Evolutionary conservation across 2,113 vertebrate genomes (phyloP).

Genomic region (Hypomesus transpacificus): DNA sequence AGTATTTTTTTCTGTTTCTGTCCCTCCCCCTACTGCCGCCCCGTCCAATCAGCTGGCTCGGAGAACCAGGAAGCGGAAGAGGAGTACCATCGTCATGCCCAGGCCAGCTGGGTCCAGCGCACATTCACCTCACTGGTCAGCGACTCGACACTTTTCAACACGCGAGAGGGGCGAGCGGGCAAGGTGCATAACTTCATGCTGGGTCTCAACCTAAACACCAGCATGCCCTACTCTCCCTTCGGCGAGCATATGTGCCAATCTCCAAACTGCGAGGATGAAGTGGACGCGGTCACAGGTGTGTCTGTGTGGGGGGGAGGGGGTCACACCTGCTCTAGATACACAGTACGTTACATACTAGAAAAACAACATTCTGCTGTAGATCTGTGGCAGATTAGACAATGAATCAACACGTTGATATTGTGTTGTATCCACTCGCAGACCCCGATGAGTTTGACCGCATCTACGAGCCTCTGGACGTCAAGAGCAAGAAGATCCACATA

Average conservation of each 20-base stretch:
- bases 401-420: neutral
- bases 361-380: too few species aligned
- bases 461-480: conserved; percentile 95
- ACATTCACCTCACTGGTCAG: conserved; percentile 90
- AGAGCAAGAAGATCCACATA: conserved; percentile 97
- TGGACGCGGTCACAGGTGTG: conserved; percentile 84
- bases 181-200: conserved; percentile 99
- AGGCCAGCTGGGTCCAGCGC: conserved; percentile 89
- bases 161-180: conserved; percentile 90
- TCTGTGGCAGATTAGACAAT: too few species aligned
- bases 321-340: neutral
- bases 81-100: conserved; percentile 70
- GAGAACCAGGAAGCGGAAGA: conserved; percentile 74
- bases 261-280: conserved; percentile 76
- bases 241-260: conserved; percentile 56
- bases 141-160: conserved; percentile 88
- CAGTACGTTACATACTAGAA: too few species aligned
- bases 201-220: conserved; percentile 89
- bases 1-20: neutral
- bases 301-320: neutral
- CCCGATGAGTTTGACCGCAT: conserved; percentile 95
- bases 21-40: neutral
- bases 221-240: conserved; percentile 76
- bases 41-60: conserved; percentile 64
- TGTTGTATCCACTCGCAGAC: conserved; percentile 67